Evolutionary conservation across 2,797 vertebrate species (phyloP).

Genomic region (Simalia tracyae): DNA sequence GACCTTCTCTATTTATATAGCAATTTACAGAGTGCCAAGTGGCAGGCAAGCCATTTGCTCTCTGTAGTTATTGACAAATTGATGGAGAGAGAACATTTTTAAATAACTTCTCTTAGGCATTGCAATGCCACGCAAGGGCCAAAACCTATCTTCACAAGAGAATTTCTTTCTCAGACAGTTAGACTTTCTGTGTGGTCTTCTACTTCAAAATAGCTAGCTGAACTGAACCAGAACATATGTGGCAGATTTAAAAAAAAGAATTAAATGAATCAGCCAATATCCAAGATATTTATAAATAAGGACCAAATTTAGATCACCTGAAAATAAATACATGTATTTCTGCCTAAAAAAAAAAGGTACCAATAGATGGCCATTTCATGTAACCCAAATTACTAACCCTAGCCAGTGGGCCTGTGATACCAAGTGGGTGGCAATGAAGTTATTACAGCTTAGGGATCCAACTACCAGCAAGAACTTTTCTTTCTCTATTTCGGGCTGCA

Average conservation of each 20-base stretch:
- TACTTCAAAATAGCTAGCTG: slow-evolving; percentile 28
- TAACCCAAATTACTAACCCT: background rate
- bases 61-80: slow-evolving; percentile 10
- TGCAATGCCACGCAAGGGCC: slow-evolving; percentile 58
- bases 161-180: background rate
- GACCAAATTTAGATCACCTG: background rate
- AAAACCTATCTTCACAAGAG: slow-evolving; percentile 29
- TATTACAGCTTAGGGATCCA: background rate
- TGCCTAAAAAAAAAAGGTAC: background rate
- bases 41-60: background rate
- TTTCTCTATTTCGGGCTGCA: background rate
- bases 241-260: background rate
- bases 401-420: rapidly evolving
- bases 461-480: background rate
- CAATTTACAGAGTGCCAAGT: background rate
- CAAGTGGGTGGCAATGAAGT: background rate
- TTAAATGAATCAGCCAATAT: slow-evolving; percentile 9
- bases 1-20: slow-evolving; percentile 58
- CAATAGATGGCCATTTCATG: background rate
- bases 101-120: slow-evolving; percentile 54
- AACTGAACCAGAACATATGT: background rate
- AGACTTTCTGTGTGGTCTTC: slow-evolving; percentile 58
- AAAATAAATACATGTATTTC: slow-evolving; percentile 26
- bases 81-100: slow-evolving; percentile 5
- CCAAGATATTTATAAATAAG: background rate